Conservation (phyloP, 1,140 invertebrate species). For the Ganaspis sp. region DNA sequence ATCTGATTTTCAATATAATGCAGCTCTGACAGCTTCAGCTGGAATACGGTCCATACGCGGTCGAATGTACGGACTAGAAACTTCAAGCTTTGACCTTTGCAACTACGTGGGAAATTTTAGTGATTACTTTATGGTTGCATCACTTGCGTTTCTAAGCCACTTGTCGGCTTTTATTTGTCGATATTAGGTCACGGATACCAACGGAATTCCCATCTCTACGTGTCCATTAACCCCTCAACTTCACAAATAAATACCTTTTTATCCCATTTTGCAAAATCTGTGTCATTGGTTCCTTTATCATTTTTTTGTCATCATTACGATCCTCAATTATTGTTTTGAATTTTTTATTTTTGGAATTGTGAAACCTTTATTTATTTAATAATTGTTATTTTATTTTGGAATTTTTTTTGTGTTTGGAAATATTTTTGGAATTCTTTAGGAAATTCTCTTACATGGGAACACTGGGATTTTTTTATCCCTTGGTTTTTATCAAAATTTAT, state of each 20-base stretch:
- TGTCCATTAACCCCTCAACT: neutral
- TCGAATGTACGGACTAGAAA: neutral
- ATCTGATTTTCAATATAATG: constrained; percentile 23
- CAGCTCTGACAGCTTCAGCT: neutral
- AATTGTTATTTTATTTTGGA: too few species aligned
- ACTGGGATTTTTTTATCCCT: too few species aligned
- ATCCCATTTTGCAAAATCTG: neutral
- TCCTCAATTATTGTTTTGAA: too few species aligned
- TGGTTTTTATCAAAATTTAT: too few species aligned
- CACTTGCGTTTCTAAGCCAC: neutral
- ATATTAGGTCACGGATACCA: neutral
- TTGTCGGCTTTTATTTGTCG: neutral
- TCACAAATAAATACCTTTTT: neutral
- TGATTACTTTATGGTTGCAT: neutral
- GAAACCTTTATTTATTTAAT: too few species aligned
- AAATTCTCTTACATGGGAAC: too few species aligned
- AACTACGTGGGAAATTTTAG: constrained; percentile 20
- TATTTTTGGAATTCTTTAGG: too few species aligned
- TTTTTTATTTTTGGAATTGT: too few species aligned
- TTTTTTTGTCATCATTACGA: too few species aligned
- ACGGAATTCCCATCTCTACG: neutral
- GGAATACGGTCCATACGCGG: neutral
- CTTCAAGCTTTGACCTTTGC: constrained; percentile 20
- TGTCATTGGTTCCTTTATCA: too few species aligned
- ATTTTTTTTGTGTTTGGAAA: too few species aligned